Base-by-base conservation (phyloP, 2,797 vertebrate genomes). In the Sus cebifrons region DNA sequence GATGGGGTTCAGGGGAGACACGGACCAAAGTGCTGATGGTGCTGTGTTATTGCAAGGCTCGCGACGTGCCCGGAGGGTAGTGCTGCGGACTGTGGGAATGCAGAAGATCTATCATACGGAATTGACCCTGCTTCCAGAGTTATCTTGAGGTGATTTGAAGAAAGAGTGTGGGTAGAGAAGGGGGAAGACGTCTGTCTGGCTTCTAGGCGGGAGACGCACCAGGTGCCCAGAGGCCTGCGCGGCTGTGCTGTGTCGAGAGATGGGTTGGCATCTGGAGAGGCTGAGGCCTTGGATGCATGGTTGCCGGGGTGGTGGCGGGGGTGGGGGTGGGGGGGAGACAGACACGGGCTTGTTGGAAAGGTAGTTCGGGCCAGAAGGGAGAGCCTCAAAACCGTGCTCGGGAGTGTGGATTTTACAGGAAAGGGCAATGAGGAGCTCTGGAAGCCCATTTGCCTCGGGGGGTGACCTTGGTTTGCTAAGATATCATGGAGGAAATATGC, bases 101-200 rank as follows among this genome's bases (percentile, higher is more conserved):
- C 15, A 86, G 89, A 94, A 91, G 74, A 65, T 20, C 44, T 36
- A 56, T 70, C n/a, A 25, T 56, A 5, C 84, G 79, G 67, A 90
- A 49, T 73, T 49, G 44, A 62, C 36, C 77, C 27, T 81, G 56
- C 44, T 52, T 94, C 94, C 71, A 65, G 85, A 97, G 56, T 14
- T 81, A 92, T 88, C 36, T 81, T 92, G 86, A 71, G 88, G 49
- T 94, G 77, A 92, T 78, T 32, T 82, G 70, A 89, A 95, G 65
- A 88, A 68, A 58, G 67, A 96, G n/a, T 29, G 11, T 6, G 49
- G 56, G 67, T 52, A 75, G 77, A 71, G 60, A 95, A 92, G 23
- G 27, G 25, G 62, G 16, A 86, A 65, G 32, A 83, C 11, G 14
- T 77, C 81, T 8, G 14, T 73, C 81, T 78, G 65, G 62, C 29